Evolutionary conservation across 2,113 vertebrate genomes (phyloP), one percentile per base, ranked within the genome.

Genomic region (Cyanoramphus novaezelandiae): DNA sequence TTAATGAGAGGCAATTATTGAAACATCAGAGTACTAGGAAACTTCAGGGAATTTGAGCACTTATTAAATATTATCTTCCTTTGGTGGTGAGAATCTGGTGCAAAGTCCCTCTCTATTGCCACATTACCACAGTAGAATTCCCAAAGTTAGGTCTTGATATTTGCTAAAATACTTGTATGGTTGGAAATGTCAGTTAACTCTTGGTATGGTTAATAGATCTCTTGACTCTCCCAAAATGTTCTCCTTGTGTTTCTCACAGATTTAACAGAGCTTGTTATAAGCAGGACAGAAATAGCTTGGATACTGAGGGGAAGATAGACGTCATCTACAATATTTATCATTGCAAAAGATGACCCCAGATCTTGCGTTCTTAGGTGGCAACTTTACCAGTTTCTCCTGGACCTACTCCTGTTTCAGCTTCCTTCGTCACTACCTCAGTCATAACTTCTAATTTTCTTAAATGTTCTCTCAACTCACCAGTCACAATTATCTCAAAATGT

Each of bases 401-500:
- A 13, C 9, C 2, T n/a, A 5, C 3, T 24, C 13, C 39, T 20
- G 2, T 62, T 60, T 44, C 31, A 10, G 17, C 41, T 15, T 49
- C 64, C 64, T 41, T 15, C 41, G 35, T 27, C 7, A 0, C 46
- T 65, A 6, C n/a, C 24, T 74, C 18, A 3, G 13, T 35, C 27
- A 10, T 14, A 27, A 62, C 28, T 70, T 13, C 41, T 6, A 4
- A 7, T 5, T 19, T 35, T 71, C 24, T 75, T n/a, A 8, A 33
- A 1, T 2, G 11, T 57, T 8, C 16, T 37, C 37, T 39, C 50
- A 12, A 9, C 27, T 63, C 37, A 33, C 6, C 3, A 0, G 8
- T 60, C 53, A 7, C 31, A 28, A 1, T 52, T 53, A 2, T 20
- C 78, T 63, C 20, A 2, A n/a, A 55, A 35, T 0, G 0, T 1